These are phyloP conservation scores for Portevinia maculata DNA, from an alignment of 2,888 invertebrate species.

Conservation along the genomic window DNA sequence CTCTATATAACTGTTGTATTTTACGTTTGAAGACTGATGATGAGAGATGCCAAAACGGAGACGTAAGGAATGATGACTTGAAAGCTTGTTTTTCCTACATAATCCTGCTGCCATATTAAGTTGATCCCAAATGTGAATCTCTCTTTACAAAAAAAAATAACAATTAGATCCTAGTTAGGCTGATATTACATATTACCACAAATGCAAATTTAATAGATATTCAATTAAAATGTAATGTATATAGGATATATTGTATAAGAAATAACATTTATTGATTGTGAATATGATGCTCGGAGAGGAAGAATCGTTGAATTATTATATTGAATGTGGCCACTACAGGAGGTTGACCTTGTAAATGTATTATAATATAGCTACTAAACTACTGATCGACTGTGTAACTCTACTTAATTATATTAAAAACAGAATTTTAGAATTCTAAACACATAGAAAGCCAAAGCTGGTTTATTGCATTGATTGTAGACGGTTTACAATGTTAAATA, in stretches of 20 bases:
- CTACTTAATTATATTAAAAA: constrained; percentile 44
- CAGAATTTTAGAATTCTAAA: constrained; percentile 41
- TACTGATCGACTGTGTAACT: constrained; percentile 67
- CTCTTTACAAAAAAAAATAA: constrained; percentile 33
- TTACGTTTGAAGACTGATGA: constrained; percentile 63
- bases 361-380: constrained; percentile 49
- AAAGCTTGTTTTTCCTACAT: constrained; percentile 13
- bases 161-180: constrained; percentile 63
- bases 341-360: constrained; percentile 52
- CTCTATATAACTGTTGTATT: constrained; percentile 45
- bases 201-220: constrained; percentile 54
- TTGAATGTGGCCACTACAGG: constrained; percentile 45
- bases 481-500: constrained; percentile 66
- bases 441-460: constrained; percentile 67
- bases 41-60: constrained; percentile 53
- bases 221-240: constrained; percentile 36
- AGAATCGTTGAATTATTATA: constrained; percentile 40
- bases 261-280: constrained; percentile 54
- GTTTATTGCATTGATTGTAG: constrained; percentile 63
- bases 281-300: constrained; percentile 36
- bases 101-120: constrained; percentile 26
- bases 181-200: constrained; percentile 39
- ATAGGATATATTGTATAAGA: constrained; percentile 22
- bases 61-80: neutral
- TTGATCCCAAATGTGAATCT: constrained; percentile 41